These are phyloP conservation scores for Tragelaphus oryx DNA, from an alignment of 2,797 vertebrate genomes.

Conservation along the genomic window DNA sequence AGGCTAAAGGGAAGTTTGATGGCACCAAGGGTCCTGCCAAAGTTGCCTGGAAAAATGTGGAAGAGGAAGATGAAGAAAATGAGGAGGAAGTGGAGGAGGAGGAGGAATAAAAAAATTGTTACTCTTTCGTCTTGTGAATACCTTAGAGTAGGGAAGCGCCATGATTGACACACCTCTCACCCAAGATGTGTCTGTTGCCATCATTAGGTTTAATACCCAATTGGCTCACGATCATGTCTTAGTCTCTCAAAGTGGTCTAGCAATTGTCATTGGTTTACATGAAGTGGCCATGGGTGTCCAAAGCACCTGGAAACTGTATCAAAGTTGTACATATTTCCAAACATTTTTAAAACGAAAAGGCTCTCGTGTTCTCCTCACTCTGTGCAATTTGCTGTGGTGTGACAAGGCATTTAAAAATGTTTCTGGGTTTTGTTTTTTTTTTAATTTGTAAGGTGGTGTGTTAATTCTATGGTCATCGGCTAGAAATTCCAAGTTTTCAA, in stretches of 20 bases:
- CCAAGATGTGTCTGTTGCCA: not conserved
- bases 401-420: slow-evolving; percentile 89
- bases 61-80: not conserved
- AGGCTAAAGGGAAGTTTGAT: not conserved
- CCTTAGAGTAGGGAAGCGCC: not conserved
- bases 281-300: not conserved
- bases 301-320: not conserved
- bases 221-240: fast-evolving
- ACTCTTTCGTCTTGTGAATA: not conserved
- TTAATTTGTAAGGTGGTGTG: slow-evolving; percentile 86
- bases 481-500: slow-evolving; percentile 86
- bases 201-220: not conserved
- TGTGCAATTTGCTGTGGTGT: slow-evolving; percentile 86
- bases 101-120: not conserved
- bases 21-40: not conserved
- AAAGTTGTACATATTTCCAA: not conserved
- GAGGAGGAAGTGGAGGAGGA: not conserved
- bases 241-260: not conserved
- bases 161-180: not conserved
- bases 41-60: fast-evolving
- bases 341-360: not conserved
- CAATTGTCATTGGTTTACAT: not conserved
- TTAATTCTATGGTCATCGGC: slow-evolving; percentile 86
- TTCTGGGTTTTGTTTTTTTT: slow-evolving; percentile 80
- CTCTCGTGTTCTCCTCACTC: not conserved